Base-by-base conservation (phyloP, 2,113 vertebrate genomes). In the Amphiprion percula region DNA sequence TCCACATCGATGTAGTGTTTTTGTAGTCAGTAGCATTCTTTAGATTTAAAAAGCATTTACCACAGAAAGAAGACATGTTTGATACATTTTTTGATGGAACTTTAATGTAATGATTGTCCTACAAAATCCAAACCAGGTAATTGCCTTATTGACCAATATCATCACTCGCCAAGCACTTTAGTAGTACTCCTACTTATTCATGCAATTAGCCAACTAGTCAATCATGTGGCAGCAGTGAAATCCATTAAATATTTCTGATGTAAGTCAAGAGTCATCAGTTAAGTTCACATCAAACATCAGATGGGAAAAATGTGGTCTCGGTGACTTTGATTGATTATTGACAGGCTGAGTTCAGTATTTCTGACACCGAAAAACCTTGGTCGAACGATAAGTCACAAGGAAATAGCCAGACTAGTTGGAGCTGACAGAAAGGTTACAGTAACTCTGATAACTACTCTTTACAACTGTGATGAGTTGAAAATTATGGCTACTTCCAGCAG, bases 71-170 rank as follows among this genome's bases (percentile, higher is more conserved):
- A 44, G 41, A 4, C 41, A 44, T 4, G 2, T 44, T 44, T 44
- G 14, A 44, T 44, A 15, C 12, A 44, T 44, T 15, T 58, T 30
- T 30, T 54, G 8, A 12, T 4, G 2, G 41, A 44, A 44, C 41
- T 4, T 15, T 44, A 15, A 8, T 2, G 41, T 44, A 44, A 44
- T 4, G 12, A 14, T 44, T 44, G 41, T 44, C 2, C 11, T 15
- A 44, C 12, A 44, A 44, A 14, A 55, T 14, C 11, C 49, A 73
- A 49, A 65, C 24, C 56, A 78, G 49, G 5, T 37, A 53, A 33
- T 60, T 16, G 26, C 26, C 49, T 7, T 39, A 28, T 47, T 46
- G 21, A 19, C 24, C 41, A n/a, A n/a, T 63, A 63, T 5, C 16
- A 47, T n/a, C 9, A 11, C 28, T 23, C 56, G 37, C 10, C 15